Base-by-base conservation (phyloP, 2,113 vertebrate genomes). In the Vulpes vulpes region DNA sequence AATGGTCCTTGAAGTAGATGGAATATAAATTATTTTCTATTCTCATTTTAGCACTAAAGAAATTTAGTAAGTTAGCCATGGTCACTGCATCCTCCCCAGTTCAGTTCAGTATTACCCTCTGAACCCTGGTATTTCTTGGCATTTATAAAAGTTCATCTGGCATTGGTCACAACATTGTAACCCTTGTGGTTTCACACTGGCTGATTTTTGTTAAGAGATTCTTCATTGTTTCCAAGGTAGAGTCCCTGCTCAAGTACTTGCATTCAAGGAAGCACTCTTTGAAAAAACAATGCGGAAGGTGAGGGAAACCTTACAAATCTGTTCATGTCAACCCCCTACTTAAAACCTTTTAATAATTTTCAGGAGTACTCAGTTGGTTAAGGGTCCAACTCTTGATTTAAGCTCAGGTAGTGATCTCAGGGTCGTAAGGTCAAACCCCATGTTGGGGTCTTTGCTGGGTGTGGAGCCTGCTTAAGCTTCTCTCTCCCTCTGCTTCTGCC, bases 391-490 rank as follows among this genome's bases (percentile, higher is more conserved):
- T 69, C 67, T 69, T 69, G 67, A 69, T 69, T n/a, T 69, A 16
- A 19, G 32, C 32, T 69, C 27, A 9, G 32, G 32, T 69, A 7
- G 17, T 69, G 67, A 32, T 69, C 32, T 69, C 67, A n/a, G 67
- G 67, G 67, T 69, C 16, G 8, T n/a, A 32, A n/a, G 67, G n/a
- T 9, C n/a, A 32, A 69, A 32, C 67, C 67, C 32, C 8, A 3
- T 0, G 32, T 15, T 0, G 16, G 67, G 67, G 3, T 69, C 67
- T 0, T 0, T 0, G 3, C 67, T 69, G 32, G 8, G 3, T n/a
- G 8, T 9, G 3, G 67, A n/a, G 32, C 32, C 67, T 69, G 16
- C 67, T 35, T 69, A 69, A n/a, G 67, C 67, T n/a, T 69, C 67
- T 69, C 32, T n/a, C 67, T 69, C 8, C 17, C n/a, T 35, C 32